These are phyloP conservation scores for Agelaius phoeniceus DNA, from an alignment of 2,113 vertebrate species.

Conservation along the genomic window DNA sequence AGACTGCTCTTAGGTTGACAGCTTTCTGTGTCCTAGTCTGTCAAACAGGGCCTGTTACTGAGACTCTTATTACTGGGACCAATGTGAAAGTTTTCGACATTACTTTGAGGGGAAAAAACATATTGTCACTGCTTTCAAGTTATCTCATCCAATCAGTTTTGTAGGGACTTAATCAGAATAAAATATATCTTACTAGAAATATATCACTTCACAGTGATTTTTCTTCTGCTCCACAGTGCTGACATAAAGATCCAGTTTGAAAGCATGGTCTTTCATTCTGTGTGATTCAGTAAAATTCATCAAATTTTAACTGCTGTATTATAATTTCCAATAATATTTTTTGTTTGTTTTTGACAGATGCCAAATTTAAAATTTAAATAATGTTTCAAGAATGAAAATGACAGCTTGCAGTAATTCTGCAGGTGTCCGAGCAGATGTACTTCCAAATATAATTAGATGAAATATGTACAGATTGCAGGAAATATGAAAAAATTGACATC, in stretches of 20 bases:
- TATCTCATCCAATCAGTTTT: slow-evolving; percentile 76
- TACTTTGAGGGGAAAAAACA: slow-evolving; percentile 72
- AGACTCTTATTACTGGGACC: slow-evolving; percentile 81
- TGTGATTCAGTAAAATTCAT: slow-evolving; percentile 78
- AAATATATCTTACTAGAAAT: slow-evolving; percentile 69
- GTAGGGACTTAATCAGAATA: slow-evolving; percentile 81
- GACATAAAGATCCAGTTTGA: slow-evolving; percentile 72
- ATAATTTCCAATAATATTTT: slow-evolving; percentile 71
- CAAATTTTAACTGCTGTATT: slow-evolving; percentile 77
- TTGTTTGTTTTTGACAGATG: slow-evolving; percentile 81
- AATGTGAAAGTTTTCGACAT: slow-evolving; percentile 80
- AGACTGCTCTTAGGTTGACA: slow-evolving; percentile 87
- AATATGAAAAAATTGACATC: slow-evolving; percentile 53
- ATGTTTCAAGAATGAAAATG: slow-evolving; percentile 80
- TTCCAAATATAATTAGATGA: slow-evolving; percentile 78
- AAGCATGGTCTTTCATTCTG: slow-evolving; percentile 74
- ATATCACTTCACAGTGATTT: slow-evolving; percentile 76
- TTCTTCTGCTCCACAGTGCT: slow-evolving; percentile 64
- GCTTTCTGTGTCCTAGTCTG: slow-evolving; percentile 88
- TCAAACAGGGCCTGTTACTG: slow-evolving; percentile 88
- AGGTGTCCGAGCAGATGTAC: slow-evolving; percentile 83
- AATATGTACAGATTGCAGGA: slow-evolving; percentile 74
- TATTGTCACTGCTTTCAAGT: slow-evolving; percentile 80
- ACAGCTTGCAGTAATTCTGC: slow-evolving; percentile 84
- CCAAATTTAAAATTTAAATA: slow-evolving; percentile 87